Conservation (phyloP, 2,113 vertebrate species). For the Thamnophis sirtalis region DNA sequence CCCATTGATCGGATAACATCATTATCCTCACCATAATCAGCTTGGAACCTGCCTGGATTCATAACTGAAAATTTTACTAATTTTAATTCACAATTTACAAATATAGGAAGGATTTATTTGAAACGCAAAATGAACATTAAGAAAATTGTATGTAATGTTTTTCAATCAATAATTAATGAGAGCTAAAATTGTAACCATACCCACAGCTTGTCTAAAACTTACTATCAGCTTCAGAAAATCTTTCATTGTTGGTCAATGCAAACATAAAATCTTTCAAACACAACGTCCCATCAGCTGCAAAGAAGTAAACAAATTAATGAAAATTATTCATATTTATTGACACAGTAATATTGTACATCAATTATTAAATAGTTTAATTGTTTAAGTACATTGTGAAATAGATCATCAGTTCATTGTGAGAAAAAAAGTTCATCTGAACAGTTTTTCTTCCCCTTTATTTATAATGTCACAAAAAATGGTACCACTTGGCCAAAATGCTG, state of each 20-base stretch:
- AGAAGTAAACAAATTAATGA: background rate
- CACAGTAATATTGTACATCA: background rate
- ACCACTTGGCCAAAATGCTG: background rate
- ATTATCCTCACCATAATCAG: background rate
- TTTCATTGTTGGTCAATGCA: background rate
- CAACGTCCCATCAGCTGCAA: conserved; percentile 31
- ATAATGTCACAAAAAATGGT: background rate
- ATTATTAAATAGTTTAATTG: background rate
- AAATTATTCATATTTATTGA: background rate
- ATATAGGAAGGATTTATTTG: background rate
- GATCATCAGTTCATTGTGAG: background rate
- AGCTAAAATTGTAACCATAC: background rate
- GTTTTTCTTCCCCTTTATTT: background rate
- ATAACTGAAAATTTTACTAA: background rate
- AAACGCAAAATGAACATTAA: background rate
- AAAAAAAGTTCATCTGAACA: background rate
- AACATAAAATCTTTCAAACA: conserved; percentile 38
- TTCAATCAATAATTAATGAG: background rate
- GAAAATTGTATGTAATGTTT: background rate
- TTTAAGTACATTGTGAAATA: background rate
- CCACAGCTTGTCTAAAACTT: conserved; percentile 3
- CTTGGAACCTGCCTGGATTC: background rate
- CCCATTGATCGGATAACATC: no score
- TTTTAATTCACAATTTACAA: background rate
- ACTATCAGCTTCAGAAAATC: conserved; percentile 22